Conservation (phyloP, 2,113 vertebrate genomes). For the Corythaixoides concolor region DNA sequence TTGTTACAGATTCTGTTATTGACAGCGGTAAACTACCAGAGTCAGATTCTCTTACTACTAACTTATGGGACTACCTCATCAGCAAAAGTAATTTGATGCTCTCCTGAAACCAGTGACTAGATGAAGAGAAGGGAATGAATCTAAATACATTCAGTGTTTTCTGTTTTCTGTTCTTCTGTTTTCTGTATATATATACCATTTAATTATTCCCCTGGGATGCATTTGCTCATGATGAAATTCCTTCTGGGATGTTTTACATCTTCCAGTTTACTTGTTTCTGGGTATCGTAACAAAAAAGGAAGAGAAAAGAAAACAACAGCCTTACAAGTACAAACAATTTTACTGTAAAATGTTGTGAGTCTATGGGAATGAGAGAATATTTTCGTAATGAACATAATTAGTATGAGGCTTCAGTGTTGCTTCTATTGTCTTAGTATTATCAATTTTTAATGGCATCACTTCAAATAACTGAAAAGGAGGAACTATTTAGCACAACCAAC, state of each 20-base stretch:
- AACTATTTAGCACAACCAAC: background rate
- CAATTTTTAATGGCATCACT: background rate
- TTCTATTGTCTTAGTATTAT: background rate
- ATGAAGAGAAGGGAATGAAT: background rate
- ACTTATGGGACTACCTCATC: background rate
- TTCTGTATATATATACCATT: background rate
- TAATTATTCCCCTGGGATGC: background rate
- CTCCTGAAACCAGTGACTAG: background rate
- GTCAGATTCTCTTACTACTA: background rate
- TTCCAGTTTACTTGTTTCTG: background rate
- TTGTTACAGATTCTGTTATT: background rate
- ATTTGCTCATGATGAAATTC: background rate
- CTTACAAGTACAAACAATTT: background rate
- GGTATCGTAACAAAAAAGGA: background rate
- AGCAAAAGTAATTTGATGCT: background rate
- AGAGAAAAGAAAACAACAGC: background rate
- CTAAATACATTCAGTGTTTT: background rate
- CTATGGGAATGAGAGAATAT: background rate
- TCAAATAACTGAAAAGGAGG: background rate
- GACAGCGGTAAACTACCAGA: background rate
- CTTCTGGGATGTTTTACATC: background rate
- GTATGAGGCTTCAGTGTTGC: background rate
- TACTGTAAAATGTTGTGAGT: background rate
- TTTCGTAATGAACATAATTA: background rate
- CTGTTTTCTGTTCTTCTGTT: background rate